Evolutionary conservation across 2,888 invertebrate species (phyloP).

Genomic region (Argyresthia albistria): DNA sequence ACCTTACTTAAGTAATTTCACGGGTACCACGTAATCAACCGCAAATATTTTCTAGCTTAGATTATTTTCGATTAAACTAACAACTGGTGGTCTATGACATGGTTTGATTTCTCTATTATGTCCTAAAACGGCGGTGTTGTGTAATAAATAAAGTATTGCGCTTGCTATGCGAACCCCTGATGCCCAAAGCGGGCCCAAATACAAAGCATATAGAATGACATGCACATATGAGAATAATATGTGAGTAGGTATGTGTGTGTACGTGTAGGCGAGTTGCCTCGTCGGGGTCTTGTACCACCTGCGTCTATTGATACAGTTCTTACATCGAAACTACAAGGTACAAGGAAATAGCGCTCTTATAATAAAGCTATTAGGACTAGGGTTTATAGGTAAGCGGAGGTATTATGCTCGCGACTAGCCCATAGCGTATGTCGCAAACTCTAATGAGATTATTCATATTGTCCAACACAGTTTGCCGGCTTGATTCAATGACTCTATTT

Average conservation of each 20-base stretch:
- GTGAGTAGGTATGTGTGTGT: too few relatives aligned
- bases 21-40: background rate
- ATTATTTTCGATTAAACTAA: background rate
- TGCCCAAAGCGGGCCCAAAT: too few relatives aligned
- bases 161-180: too few relatives aligned
- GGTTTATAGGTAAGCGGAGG: too few relatives aligned
- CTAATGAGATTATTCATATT: background rate
- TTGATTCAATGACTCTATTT: constrained; percentile 2
- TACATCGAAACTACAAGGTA: background rate
- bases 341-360: background rate
- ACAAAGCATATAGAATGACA: too few relatives aligned
- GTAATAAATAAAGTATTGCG: too few relatives aligned
- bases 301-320: background rate
- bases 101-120: too few relatives aligned
- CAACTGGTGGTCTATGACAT: background rate
- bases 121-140: too few relatives aligned
- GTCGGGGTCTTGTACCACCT: background rate
- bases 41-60: background rate
- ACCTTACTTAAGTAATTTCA: too few relatives aligned
- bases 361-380: background rate
- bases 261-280: too few relatives aligned
- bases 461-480: background rate
- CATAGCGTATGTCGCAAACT: background rate
- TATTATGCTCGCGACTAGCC: too few relatives aligned
- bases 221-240: too few relatives aligned